Conservation (phyloP, 2,797 vertebrate genomes). For the Pantherophis alleghaniensis region DNA sequence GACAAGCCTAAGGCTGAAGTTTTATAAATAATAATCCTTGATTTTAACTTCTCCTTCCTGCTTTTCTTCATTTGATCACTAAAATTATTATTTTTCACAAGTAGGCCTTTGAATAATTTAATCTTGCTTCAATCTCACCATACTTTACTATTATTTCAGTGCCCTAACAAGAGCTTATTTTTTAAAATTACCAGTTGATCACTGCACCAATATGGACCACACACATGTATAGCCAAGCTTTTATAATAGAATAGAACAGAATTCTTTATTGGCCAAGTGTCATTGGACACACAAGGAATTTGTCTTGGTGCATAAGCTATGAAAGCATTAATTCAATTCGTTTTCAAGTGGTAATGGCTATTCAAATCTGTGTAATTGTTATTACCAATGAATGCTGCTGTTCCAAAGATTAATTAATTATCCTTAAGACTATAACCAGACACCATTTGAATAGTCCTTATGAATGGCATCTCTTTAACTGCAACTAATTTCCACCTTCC, state of each 20-base stretch:
- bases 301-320: neutral
- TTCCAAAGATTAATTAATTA: neutral
- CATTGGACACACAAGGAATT: too few species aligned
- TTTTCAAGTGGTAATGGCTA: neutral
- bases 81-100: neutral
- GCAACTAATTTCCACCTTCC: neutral
- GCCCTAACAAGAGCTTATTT: neutral
- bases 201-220: neutral
- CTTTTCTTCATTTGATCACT: neutral
- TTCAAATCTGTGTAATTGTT: neutral
- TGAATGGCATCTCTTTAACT: neutral
- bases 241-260: neutral
- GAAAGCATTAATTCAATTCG: neutral
- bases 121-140: neutral
- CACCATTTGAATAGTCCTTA: neutral
- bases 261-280: too few species aligned
- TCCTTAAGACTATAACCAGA: neutral
- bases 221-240: neutral
- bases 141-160: neutral
- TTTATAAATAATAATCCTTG: neutral
- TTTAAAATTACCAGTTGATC: neutral
- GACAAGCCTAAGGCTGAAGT: neutral
- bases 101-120: neutral
- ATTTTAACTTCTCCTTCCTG: neutral
- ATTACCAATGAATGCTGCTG: neutral